A percentile compares a stretch with the other conserved stretches of the same genome.
Evolutionary conservation across 1,140 invertebrate genomes (phyloP).

Genomic region (Leptestheria dahalacensis): DNA sequence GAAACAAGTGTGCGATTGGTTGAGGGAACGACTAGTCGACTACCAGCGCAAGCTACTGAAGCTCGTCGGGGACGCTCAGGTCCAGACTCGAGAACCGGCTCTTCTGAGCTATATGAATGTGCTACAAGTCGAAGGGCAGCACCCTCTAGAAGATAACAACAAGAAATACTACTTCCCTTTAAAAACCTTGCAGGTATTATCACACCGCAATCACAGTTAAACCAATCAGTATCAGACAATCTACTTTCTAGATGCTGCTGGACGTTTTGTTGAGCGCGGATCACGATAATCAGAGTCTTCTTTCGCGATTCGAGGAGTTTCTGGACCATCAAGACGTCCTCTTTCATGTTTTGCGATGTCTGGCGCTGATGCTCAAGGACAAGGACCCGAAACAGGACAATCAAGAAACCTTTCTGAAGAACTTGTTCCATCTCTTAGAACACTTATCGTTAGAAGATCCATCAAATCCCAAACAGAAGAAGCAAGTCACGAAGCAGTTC

Average conservation of each 20-base stretch:
- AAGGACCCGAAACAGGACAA: conserved; percentile 35
- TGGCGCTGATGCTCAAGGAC: conserved; percentile 38
- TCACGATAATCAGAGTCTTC: conserved; percentile 32
- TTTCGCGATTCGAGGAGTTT: conserved; percentile 45
- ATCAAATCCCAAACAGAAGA: conserved; percentile 23
- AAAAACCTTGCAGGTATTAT: conserved; percentile 2
- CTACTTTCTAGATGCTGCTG: conserved; percentile 29
- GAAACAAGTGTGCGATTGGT: conserved; percentile 2
- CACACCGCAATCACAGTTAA: background rate
- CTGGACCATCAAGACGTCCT: conserved; percentile 42
- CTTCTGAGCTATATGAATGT: conserved; percentile 7
- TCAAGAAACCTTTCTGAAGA: conserved; percentile 45
- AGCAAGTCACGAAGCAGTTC: conserved; percentile 31
- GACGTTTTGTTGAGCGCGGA: conserved; percentile 37
- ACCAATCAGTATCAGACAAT: background rate
- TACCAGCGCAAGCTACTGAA: background rate
- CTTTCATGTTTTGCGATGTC: conserved; percentile 29
- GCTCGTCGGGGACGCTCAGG: background rate
- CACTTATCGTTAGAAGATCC: conserved; percentile 32
- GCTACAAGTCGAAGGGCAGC: conserved; percentile 11
- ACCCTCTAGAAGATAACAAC: conserved; percentile 3
- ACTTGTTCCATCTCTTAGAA: conserved; percentile 50
- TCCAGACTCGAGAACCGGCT: conserved; percentile 2
- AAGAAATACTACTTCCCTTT: conserved; percentile 9
- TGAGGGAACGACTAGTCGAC: conserved; percentile 4